Conservation (phyloP, 2,113 vertebrate species). For the Formicarius rufipectus region DNA sequence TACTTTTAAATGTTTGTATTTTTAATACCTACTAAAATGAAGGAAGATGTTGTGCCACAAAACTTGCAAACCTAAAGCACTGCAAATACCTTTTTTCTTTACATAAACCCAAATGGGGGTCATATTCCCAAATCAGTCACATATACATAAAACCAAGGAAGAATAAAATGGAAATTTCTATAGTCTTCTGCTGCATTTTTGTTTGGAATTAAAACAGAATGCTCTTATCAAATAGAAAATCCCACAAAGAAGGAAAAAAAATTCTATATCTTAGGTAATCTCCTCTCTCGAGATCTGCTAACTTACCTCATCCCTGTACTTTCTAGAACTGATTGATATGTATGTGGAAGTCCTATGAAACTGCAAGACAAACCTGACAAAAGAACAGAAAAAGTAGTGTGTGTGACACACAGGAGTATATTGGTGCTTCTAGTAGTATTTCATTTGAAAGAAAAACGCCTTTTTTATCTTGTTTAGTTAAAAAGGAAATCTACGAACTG, state of each 20-base stretch:
- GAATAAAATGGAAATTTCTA: background rate
- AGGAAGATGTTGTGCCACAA: background rate
- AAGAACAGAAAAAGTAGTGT: background rate
- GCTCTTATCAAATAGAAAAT: background rate
- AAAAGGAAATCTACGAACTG: background rate
- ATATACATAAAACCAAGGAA: background rate
- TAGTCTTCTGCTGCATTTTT: background rate
- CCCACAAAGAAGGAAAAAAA: background rate
- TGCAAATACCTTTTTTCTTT: background rate
- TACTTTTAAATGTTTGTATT: background rate
- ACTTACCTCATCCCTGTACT: background rate
- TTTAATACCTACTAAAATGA: background rate
- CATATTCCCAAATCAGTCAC: background rate
- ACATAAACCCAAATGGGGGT: background rate
- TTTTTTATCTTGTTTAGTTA: background rate
- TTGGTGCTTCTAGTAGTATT: background rate
- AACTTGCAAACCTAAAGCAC: background rate
- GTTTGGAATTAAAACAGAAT: background rate
- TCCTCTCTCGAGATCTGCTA: background rate
- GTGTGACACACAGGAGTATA: background rate
- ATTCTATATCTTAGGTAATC: background rate
- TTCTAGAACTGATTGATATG: background rate
- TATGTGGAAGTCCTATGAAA: background rate
- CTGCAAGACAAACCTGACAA: background rate
- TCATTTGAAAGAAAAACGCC: background rate